Evolutionary conservation across 2,797 vertebrate genomes (phyloP).

Genomic region (Eospalax fontanierii): DNA sequence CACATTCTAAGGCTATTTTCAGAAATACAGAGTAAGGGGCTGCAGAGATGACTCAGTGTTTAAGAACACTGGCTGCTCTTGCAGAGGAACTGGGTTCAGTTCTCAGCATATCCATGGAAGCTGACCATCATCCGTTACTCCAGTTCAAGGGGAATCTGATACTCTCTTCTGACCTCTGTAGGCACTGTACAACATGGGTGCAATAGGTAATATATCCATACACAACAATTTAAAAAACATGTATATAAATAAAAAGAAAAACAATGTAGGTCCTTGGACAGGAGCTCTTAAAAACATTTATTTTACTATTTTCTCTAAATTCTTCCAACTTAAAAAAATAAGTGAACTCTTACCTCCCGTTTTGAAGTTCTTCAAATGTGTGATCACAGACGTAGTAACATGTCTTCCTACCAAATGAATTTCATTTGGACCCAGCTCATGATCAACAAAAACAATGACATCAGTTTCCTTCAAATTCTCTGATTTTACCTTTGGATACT

Average conservation of each 20-base stretch:
- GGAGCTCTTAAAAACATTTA: background rate
- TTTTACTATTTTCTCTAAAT: background rate
- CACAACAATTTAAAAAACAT: no score
- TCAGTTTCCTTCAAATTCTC: constrained; percentile 50
- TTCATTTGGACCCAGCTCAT: constrained; percentile 83
- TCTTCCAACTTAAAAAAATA: background rate
- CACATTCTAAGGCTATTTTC: background rate
- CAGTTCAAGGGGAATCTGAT: no score
- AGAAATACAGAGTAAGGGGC: background rate
- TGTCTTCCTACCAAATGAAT: constrained; percentile 83
- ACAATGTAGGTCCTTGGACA: background rate
- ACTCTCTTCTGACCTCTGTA: no score
- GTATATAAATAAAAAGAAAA: no score
- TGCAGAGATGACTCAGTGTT: no score
- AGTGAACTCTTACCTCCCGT: constrained; percentile 75
- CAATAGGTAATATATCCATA: no score
- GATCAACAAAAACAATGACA: constrained; percentile 76
- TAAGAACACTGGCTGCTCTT: no score
- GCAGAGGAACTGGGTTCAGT: no score
- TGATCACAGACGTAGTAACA: constrained; percentile 78
- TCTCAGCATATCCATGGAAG: no score
- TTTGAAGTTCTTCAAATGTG: constrained; percentile 76
- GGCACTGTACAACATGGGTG: no score
- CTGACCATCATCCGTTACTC: no score
- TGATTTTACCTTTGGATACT: background rate